Conservation (phyloP, 2,113 vertebrate species). For the Cyanoramphus novaezelandiae region DNA sequence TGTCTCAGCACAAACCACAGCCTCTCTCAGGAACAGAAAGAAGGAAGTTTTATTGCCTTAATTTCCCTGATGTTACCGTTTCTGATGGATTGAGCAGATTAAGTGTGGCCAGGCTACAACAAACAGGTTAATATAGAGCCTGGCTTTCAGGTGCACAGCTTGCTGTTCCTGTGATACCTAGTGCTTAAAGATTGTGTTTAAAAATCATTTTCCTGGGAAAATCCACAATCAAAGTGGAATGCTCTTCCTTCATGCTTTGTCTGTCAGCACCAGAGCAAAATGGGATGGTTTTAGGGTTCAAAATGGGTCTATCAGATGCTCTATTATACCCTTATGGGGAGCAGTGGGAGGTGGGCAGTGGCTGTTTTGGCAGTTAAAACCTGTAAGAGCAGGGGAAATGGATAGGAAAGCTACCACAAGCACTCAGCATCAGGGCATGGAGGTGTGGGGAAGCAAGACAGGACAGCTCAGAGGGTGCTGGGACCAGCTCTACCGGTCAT, state of each 20-base stretch:
- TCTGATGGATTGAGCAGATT: neutral
- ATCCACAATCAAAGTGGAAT: neutral
- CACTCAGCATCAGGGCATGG: neutral
- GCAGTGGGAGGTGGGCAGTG: neutral
- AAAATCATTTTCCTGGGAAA: neutral
- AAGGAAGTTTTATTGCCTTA: neutral
- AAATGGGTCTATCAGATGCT: neutral
- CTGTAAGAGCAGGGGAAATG: fast-evolving
- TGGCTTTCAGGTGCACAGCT: neutral
- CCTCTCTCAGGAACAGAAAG: neutral
- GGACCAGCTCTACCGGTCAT: neutral
- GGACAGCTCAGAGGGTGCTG: neutral
- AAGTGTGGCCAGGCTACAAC: neutral
- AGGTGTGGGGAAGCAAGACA: neutral
- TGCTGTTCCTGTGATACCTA: neutral
- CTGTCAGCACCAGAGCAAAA: neutral
- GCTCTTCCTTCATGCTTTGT: neutral
- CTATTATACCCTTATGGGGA: neutral
- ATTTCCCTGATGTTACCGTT: neutral
- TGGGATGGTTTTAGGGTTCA: neutral
- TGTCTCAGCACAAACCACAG: neutral
- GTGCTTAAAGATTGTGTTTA: neutral
- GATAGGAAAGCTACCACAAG: neutral
- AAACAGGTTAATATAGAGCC: neutral
- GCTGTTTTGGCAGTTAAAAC: fast-evolving